Percentiles rank a stretch among this genome's conserved stretches.
Evolutionary conservation across 2,888 invertebrate genomes (phyloP).

Genomic region (Polydrusus cervinus): DNA sequence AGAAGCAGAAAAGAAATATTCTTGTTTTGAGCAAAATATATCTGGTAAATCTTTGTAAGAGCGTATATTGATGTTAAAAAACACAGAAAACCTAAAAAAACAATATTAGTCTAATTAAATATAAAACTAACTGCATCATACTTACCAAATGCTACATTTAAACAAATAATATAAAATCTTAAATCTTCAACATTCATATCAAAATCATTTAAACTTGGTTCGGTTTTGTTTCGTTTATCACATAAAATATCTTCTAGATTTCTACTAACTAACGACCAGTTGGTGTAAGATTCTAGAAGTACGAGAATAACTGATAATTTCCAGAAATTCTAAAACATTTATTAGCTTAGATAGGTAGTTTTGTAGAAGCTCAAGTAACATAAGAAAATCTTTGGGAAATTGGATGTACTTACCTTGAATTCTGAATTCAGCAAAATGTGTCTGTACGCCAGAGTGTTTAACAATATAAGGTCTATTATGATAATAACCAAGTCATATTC

Average conservation of each 20-base stretch:
- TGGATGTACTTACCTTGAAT: conserved; percentile 77
- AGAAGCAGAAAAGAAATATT: conserved; percentile 61
- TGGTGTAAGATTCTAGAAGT: conserved; percentile 86
- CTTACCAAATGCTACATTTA: conserved; percentile 63
- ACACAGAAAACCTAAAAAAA: conserved; percentile 63
- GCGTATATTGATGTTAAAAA: conserved; percentile 62
- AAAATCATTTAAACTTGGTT: conserved; percentile 59
- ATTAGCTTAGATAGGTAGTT: conserved; percentile 15
- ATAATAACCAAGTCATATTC: conserved; percentile 93
- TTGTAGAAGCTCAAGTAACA: too few relatives aligned
- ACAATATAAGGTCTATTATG: conserved; percentile 87
- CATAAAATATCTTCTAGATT: conserved; percentile 20
- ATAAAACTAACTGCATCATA: not conserved
- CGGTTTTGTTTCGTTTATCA: conserved; percentile 55
- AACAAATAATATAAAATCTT: conserved; percentile 65
- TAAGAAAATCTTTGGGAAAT: too few relatives aligned
- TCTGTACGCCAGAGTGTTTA: conserved; percentile 87
- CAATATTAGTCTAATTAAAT: not conserved
- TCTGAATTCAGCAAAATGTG: conserved; percentile 89
- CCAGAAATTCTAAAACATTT: conserved; percentile 70
- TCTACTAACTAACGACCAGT: conserved; percentile 73
- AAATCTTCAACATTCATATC: conserved; percentile 64
- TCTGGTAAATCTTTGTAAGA: conserved; percentile 60
- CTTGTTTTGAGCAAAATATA: conserved; percentile 4
- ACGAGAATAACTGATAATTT: conserved; percentile 85